Evolutionary conservation across 2,888 invertebrate genomes (phyloP), one percentile per base, ranked within the genome.

Genomic region (Eremobia ochroleuca): DNA sequence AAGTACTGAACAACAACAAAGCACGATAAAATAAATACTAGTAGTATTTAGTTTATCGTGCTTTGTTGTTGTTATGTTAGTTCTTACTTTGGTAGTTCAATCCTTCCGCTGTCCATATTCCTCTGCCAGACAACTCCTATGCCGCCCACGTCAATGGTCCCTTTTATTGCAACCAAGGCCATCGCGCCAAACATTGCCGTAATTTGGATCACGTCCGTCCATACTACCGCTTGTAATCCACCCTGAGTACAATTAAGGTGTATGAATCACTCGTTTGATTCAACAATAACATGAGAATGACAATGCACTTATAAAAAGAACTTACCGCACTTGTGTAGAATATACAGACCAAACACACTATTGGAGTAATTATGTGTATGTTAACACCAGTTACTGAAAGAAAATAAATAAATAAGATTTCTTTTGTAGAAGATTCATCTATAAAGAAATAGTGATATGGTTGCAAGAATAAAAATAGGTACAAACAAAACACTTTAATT

Each of bases 291-390:
- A 52, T 34, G n/a, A 34, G 9, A 21, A 62, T 4, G n/a, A 58
- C 28, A 58, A 28, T 25, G 15, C 43, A 25, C 1, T 8, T 31
- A 21, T 2, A 11, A 37, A 37, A 11, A 49, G 76, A 82, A 97
- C 98, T 97, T 96, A 98, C 98, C 93, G 98, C 97, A 87, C 98
- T 98, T 1, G 98, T 99, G 91, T 99, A 99, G 93, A 99, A 98
- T 91, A 98, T 98, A 97, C 99, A 98, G 86, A 98, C 98, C 87
- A 97, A 94, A 92, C 98, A 98, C 4, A 99, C 98, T 61, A 98
- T 97, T 4, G 98, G 98, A 1, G 99, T 98, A 31, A 98, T 98
- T 58, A 98, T 95, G 93, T 98, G 98, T 59, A 98, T 97, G 89
- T 98, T 98, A 18, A 99, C 97, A 69, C 98, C 99, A 81, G 99